A percentile compares a stretch with the other conserved stretches of the same genome.
Evolutionary conservation across 2,888 invertebrate genomes (phyloP).

Genomic region (Carpatolechia fugitivella): DNA sequence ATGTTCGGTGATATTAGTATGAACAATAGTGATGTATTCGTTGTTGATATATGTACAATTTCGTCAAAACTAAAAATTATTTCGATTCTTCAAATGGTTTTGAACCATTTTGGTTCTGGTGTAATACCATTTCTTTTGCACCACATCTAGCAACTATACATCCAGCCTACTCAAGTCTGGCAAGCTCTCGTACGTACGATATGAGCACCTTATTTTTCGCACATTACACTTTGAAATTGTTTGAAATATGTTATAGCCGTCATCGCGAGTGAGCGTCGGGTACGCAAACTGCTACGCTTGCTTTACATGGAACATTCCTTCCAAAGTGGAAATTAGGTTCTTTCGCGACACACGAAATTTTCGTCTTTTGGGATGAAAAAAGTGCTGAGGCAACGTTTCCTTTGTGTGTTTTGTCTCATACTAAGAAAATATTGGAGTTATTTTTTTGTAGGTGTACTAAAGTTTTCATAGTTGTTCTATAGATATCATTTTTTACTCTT

Average conservation of each 20-base stretch:
- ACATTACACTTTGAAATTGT: conserved; percentile 74
- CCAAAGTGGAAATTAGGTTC: conserved; percentile 1
- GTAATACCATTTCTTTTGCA: too few relatives aligned
- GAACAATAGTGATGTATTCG: too few relatives aligned
- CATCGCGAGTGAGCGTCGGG: conserved; percentile 32
- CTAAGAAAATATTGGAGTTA: neutral
- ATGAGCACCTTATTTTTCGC: conserved; percentile 73
- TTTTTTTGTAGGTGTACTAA: too few relatives aligned
- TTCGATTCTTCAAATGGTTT: too few relatives aligned
- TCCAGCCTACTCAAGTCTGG: conserved; percentile 28
- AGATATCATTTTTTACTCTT: too few relatives aligned
- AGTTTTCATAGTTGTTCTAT: too few relatives aligned
- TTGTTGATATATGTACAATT: too few relatives aligned
- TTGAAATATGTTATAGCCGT: conserved; percentile 65
- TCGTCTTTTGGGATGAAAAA: neutral
- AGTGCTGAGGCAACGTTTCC: too few relatives aligned
- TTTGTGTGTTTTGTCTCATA: neutral
- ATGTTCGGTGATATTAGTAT: too few relatives aligned
- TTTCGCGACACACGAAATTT: neutral
- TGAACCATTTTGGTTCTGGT: too few relatives aligned
- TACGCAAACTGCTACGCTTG: neutral
- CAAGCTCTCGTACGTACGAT: conserved; percentile 37
- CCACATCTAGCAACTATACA: conserved; percentile 33
- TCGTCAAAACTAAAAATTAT: too few relatives aligned
- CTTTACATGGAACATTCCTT: neutral